phyloP scores from a whole-genome alignment of 2,888 invertebrate species.

The Hymenopus coronatus region DNA sequence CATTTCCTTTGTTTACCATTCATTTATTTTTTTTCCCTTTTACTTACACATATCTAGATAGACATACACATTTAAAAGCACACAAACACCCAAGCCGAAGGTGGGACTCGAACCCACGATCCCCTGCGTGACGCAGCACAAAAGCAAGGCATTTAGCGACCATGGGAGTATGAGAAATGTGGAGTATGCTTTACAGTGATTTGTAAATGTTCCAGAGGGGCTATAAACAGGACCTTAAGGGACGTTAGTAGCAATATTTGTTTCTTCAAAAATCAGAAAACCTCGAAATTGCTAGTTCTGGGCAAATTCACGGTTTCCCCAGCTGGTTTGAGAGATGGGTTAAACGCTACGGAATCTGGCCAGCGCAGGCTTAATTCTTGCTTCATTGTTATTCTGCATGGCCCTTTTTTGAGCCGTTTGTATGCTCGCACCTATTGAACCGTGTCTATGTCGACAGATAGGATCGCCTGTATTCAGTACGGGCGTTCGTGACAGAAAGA shows the following conservation, averaged over 20 bases:
- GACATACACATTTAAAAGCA: too few relatives aligned
- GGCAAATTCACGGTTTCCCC: conserved; percentile 20
- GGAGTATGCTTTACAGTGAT: too few relatives aligned
- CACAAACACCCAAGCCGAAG: too few relatives aligned
- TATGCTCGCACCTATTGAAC: not conserved
- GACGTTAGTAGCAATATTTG: not conserved
- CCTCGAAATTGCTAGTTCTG: not conserved
- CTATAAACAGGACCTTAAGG: not conserved
- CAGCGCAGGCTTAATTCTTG: conserved; percentile 21
- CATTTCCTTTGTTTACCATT: too few relatives aligned
- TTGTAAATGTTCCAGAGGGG: too few relatives aligned
- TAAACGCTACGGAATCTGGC: not conserved
- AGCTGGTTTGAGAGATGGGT: not conserved
- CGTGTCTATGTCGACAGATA: not conserved
- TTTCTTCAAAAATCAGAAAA: not conserved
- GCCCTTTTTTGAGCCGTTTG: not conserved
- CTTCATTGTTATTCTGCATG: not conserved
- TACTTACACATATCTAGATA: too few relatives aligned
- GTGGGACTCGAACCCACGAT: too few relatives aligned
- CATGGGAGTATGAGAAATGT: too few relatives aligned
- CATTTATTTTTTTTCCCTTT: too few relatives aligned
- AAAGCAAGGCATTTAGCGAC: too few relatives aligned
- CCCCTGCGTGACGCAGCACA: too few relatives aligned
- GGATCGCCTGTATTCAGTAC: not conserved
- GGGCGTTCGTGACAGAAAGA: conserved; percentile 4